A percentile compares a stretch with the other conserved stretches of the same genome.
Evolutionary conservation across 2,888 invertebrate species (phyloP).

Genomic region (Chloroclysta siterata): DNA sequence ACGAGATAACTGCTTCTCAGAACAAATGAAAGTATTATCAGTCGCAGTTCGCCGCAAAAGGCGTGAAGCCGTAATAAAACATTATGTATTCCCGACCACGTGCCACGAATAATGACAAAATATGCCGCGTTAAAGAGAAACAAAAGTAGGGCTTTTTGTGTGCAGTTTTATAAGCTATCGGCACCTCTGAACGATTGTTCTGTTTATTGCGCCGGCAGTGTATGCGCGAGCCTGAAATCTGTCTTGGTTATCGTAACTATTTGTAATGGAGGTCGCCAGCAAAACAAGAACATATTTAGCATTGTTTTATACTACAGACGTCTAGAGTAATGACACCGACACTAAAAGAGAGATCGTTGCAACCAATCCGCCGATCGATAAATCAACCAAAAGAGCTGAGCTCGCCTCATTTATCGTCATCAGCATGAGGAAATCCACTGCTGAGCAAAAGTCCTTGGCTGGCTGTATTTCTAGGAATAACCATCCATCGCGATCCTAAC

Average conservation of each 20-base stretch:
- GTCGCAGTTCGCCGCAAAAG: constrained; percentile 68
- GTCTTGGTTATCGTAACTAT: constrained; percentile 31
- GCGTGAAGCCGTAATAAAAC: constrained; percentile 83
- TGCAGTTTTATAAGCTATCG: constrained; percentile 70
- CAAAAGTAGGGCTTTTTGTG: constrained; percentile 75
- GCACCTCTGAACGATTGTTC: constrained; percentile 66
- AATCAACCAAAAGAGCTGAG: too few species aligned
- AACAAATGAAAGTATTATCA: constrained; percentile 81
- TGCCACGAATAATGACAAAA: constrained; percentile 79
- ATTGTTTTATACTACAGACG: constrained; percentile 1
- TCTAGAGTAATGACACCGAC: neutral
- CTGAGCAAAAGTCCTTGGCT: too few species aligned
- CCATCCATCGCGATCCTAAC: too few species aligned
- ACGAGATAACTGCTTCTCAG: constrained; percentile 75
- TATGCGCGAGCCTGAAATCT: constrained; percentile 42
- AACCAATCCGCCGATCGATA: too few species aligned
- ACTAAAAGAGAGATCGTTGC: too few species aligned
- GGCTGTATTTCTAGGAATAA: too few species aligned
- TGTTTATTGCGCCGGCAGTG: constrained; percentile 52
- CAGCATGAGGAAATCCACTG: too few species aligned
- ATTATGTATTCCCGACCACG: constrained; percentile 83
- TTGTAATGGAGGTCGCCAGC: constrained; percentile 26
- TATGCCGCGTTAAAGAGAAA: constrained; percentile 66
- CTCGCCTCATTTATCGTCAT: too few species aligned
- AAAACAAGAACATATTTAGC: constrained; percentile 6